Base-by-base conservation (phyloP, 2,888 invertebrate species). In the Dichetophora obliterata region DNA sequence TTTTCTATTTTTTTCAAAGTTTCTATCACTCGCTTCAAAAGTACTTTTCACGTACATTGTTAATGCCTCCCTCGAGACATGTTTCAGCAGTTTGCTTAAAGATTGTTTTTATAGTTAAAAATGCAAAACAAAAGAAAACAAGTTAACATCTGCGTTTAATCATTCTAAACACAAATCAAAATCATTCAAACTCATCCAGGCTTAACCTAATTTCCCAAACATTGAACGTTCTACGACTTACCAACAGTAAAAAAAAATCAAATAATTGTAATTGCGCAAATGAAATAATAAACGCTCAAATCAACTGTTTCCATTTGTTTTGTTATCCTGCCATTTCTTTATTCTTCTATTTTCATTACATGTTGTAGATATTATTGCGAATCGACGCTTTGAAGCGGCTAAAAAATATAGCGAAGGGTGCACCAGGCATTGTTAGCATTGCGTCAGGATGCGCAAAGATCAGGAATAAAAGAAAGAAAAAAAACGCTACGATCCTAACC, bases 251-350 rank as follows among this genome's bases (percentile, higher is more conserved):
- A 24, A 22, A 27, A 59, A 24, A 31, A 54, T 37, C 19, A 57
- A 48, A 24, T n/a, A 50, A 27, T 73, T 66, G 61, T 48, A 75
- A 75, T 63, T 59, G 70, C 52, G 69, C 70, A 75, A 75, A 75
- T 70, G 75, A 59, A 71, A 76, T 71, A 76, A 76, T 76, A 63
- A 69, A n/a, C 71, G 65, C 37, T 54, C 43, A 43, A 43, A 48
- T 73, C 71, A 71, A 76, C 76, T 76, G 76, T 76, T 76, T 71
- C 76, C 71, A 71, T 71, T 76, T 76, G 66, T 72, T 69, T 75
- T 72, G 72, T 59, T 71, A 24, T 14, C n/a, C 54, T 14, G 19
- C 50, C 27, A 19, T 22, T 34, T 22, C n/a, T 43, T 11, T 14
- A 11, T 43, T 43, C 11, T 11, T 43, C 43, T 43, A 43, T 43